These are phyloP conservation scores for Puffinus mauretanicus DNA, from an alignment of 2,113 vertebrate genomes.

Conservation along the genomic window DNA sequence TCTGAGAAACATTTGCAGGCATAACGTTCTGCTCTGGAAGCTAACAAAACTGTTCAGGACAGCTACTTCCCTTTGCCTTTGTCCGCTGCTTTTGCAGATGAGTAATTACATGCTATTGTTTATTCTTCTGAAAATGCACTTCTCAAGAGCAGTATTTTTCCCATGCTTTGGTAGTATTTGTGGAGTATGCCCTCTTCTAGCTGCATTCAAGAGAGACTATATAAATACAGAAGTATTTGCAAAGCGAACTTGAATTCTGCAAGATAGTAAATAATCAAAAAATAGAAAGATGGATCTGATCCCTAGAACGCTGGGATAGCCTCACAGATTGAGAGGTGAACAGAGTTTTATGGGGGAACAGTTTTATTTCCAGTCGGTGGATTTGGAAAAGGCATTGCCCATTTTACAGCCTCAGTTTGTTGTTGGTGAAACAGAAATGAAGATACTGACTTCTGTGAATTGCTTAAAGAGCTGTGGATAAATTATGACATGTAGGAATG, in stretches of 20 bases:
- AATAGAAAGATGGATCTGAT: background rate
- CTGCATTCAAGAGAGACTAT: background rate
- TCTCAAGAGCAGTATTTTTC: background rate
- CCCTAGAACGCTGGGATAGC: rapidly evolving
- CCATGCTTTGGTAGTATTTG: background rate
- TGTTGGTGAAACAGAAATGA: background rate
- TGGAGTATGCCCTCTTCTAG: background rate
- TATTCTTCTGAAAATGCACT: background rate
- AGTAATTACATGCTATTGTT: background rate
- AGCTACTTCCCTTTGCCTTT: background rate
- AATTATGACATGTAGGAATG: background rate
- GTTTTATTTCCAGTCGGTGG: background rate
- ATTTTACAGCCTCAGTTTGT: background rate
- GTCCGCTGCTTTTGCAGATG: background rate
- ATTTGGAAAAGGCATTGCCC: background rate
- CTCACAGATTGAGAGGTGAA: background rate
- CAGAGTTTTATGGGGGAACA: background rate
- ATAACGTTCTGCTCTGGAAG: background rate
- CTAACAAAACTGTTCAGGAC: background rate
- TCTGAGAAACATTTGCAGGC: background rate
- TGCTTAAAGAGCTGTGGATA: background rate
- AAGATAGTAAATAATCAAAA: background rate
- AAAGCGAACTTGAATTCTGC: background rate
- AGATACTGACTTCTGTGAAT: background rate
- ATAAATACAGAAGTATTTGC: background rate